These are phyloP conservation scores for Rhynchonycteris naso DNA, from an alignment of 2,797 vertebrate species.

Conservation along the genomic window DNA sequence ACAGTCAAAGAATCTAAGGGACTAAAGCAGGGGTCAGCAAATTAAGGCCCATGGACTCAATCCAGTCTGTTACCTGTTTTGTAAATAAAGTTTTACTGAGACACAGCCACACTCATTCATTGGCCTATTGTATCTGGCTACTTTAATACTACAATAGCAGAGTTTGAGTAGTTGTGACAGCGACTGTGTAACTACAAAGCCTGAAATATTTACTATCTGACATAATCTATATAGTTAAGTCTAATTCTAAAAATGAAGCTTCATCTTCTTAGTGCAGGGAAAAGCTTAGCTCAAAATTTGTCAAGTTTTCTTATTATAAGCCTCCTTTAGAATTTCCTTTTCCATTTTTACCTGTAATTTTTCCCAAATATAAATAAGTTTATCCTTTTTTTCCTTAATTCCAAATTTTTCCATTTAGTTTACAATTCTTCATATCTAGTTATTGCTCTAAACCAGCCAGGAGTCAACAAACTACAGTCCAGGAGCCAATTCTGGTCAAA, in stretches of 20 bases:
- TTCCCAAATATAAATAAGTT: conserved; percentile 6
- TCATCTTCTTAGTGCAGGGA: conserved; percentile 9
- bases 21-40: not conserved
- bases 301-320: conserved; percentile 1
- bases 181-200: not conserved
- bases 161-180: not conserved
- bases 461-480: not conserved
- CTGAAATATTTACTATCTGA: conserved; percentile 1
- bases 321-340: conserved; percentile 18
- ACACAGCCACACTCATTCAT: not conserved
- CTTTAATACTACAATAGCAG: not conserved
- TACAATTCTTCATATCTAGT: not conserved
- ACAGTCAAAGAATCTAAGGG: not conserved
- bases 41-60: not conserved
- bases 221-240: not conserved
- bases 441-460: not conserved
- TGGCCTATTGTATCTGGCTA: not conserved
- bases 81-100: not conserved
- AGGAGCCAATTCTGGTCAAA: not conserved
- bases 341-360: conserved; percentile 5
- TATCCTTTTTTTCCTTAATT: not conserved
- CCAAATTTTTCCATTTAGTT: not conserved
- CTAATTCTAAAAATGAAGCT: conserved; percentile 24
- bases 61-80: not conserved
- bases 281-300: conserved; percentile 37